These are phyloP conservation scores for Lethrus apterus DNA, from an alignment of 1,140 invertebrate genomes.

Conservation along the genomic window DNA sequence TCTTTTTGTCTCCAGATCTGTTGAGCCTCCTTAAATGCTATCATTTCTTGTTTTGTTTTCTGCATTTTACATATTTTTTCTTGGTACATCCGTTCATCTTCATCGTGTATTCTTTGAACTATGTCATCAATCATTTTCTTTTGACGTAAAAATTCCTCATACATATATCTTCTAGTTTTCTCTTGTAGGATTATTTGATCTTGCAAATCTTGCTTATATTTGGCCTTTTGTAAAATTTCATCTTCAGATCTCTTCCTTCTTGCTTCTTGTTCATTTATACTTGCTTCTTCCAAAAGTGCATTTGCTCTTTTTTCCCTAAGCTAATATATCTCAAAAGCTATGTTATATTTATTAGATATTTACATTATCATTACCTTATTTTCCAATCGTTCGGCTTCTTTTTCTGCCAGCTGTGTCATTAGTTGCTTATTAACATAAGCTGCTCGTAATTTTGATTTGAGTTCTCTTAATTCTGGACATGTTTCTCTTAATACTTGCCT, in stretches of 20 bases:
- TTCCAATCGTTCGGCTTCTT: conserved; percentile 31
- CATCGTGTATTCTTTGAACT: conserved; percentile 38
- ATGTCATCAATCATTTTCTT: conserved; percentile 42
- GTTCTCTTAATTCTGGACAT: conserved; percentile 38
- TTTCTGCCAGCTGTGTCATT: conserved; percentile 39
- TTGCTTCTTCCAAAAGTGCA: conserved; percentile 20
- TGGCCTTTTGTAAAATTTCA: conserved; percentile 30
- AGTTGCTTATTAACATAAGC: conserved; percentile 41
- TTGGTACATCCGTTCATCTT: conserved; percentile 34
- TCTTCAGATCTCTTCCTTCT: conserved; percentile 24
- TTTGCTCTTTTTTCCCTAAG: conserved; percentile 21
- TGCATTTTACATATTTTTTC: conserved; percentile 36
- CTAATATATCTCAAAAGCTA: not conserved
- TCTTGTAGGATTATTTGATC: conserved; percentile 40
- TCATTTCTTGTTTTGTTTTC: conserved; percentile 38
- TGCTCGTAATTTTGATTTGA: conserved; percentile 38
- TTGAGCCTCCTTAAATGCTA: conserved; percentile 36
- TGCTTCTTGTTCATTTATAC: conserved; percentile 25
- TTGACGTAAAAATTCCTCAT: conserved; percentile 41
- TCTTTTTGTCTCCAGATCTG: conserved; percentile 36
- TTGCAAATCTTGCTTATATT: conserved; percentile 38
- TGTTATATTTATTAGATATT: too few relatives aligned
- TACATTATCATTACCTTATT: conserved; percentile 23
- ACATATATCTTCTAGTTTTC: conserved; percentile 33
- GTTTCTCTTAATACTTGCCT: conserved; percentile 38